A percentile compares a stretch with the other conserved stretches of the same genome.
phyloP scores from a whole-genome alignment of 2,113 vertebrate genomes.

The Oncorhynchus masou region DNA sequence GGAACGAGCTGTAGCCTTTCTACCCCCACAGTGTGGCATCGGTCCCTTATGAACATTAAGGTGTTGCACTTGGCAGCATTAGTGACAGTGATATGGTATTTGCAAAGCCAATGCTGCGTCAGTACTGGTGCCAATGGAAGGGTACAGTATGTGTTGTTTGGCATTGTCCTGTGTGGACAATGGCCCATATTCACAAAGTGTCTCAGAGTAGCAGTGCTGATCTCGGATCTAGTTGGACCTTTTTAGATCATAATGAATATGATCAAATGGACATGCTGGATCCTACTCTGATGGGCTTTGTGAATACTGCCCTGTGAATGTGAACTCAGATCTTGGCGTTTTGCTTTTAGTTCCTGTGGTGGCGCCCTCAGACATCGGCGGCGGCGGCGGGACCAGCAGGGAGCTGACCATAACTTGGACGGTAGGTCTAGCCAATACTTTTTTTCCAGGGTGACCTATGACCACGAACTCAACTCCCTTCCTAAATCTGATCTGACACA shows the following conservation, averaged over 20 bases:
- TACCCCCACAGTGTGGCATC: neutral
- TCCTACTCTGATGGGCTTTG: neutral
- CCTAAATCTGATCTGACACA: neutral
- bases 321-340: constrained; percentile 40
- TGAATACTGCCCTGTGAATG: constrained; percentile 39
- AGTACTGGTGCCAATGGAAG: constrained; percentile 51
- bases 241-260: too few species aligned
- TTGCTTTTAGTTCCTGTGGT: constrained; percentile 86
- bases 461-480: constrained; percentile 8
- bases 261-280: too few species aligned
- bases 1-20: too few species aligned
- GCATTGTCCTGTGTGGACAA: constrained; percentile 39
- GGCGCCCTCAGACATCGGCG: constrained; percentile 90
- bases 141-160: constrained; percentile 56
- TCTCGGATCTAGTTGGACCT: too few species aligned
- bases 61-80: constrained; percentile 67
- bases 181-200: too few species aligned
- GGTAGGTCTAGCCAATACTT: constrained; percentile 61
- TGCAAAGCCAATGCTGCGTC: constrained; percentile 63
- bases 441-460: neutral
- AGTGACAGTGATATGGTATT: constrained; percentile 54
- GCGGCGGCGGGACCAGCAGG: constrained; percentile 87
- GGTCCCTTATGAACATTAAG: constrained; percentile 49
- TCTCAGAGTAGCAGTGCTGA: too few species aligned
- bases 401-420: constrained; percentile 96